Base-by-base conservation (phyloP, 92 coral and sea anemone species). In the Chrysogorgia sp. region DNA sequence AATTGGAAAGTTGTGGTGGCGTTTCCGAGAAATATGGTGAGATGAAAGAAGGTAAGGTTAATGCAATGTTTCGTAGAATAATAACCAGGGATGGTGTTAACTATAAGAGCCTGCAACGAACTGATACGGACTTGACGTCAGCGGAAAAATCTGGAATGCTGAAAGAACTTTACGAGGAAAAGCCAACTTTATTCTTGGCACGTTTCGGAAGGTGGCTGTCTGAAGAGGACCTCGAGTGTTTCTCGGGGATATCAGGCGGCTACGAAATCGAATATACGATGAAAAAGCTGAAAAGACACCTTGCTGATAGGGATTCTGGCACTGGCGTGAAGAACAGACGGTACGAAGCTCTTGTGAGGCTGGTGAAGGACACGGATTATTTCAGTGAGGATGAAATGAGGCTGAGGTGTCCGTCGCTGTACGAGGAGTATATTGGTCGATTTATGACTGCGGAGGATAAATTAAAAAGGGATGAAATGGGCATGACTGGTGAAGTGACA, bases 381-480 rank as follows among this genome's bases (percentile, higher is more conserved):
- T 94, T 94, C 30, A 81, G 87, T 33, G 97, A 89, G 30, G 85
- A 81, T 37, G 88, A 89, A 40, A 91, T 94, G 97, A 62, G 93
- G 58, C 84, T 81, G 57, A 83, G 98, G 30, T 82, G 92, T 34
- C 98, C 98, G 1, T 70, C 88, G 33, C 79, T 94, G 25, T 94
- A 94, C 24, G 97, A 91, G 40, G 86, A 89, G 71, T 94, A 91
- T 24, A 82, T 94, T 13, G 98, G 98, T 0, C 98, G 91, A 68
- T 91, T 89, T 67, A 59, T 94, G 28, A 94, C 92, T 21, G 97
- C 87, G 19, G 91, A 91, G 29, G 97, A 91, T 63, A 90, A 84
- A 69, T 63, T 91, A 35, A 84, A 88, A 13, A 80, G 90, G 48
- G 97, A 94, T 68, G 79, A 76, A 49, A 81, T 82, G 35, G 83